Percentiles rank a stretch among this genome's conserved stretches.
These are phyloP conservation scores for Crax fasciolata DNA, from an alignment of 2,797 vertebrate species.

Conservation along the genomic window DNA sequence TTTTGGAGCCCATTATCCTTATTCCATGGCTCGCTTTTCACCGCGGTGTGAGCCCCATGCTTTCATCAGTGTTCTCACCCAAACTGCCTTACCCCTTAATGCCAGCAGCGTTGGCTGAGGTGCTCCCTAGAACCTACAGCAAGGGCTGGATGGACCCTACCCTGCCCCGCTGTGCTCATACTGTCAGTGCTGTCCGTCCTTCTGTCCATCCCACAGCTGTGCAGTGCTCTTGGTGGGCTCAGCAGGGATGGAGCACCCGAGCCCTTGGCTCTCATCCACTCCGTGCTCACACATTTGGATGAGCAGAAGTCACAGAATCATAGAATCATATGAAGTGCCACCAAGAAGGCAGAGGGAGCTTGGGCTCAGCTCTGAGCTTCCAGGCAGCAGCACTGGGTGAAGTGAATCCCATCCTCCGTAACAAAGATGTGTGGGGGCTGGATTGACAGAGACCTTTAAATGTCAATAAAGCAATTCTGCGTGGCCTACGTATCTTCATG, in stretches of 20 bases:
- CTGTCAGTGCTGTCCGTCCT: not conserved
- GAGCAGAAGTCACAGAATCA: not conserved
- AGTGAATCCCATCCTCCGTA: not conserved
- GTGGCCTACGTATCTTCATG: slow-evolving; percentile 38
- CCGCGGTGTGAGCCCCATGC: not conserved
- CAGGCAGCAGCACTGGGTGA: not conserved
- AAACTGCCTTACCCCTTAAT: not conserved
- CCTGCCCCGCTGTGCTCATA: not conserved
- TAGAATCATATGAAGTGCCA: not conserved
- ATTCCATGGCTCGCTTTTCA: not conserved
- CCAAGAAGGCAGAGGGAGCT: not conserved
- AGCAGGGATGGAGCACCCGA: not conserved
- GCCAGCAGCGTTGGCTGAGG: not conserved
- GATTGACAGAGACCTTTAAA: slow-evolving; percentile 77
- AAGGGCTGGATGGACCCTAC: fast-evolving
- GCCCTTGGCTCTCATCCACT: not conserved
- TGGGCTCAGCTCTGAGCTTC: not conserved
- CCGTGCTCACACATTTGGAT: not conserved
- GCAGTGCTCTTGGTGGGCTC: not conserved
- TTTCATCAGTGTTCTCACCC: not conserved
- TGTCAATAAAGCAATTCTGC: slow-evolving; percentile 73
- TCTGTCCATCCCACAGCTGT: not conserved
- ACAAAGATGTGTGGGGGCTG: slow-evolving; percentile 22
- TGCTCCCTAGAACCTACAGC: fast-evolving
- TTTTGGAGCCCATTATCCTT: slow-evolving; percentile 46